These are phyloP conservation scores for Bombus pascuorum DNA, from an alignment of 1,140 invertebrate species.

Conservation along the genomic window DNA sequence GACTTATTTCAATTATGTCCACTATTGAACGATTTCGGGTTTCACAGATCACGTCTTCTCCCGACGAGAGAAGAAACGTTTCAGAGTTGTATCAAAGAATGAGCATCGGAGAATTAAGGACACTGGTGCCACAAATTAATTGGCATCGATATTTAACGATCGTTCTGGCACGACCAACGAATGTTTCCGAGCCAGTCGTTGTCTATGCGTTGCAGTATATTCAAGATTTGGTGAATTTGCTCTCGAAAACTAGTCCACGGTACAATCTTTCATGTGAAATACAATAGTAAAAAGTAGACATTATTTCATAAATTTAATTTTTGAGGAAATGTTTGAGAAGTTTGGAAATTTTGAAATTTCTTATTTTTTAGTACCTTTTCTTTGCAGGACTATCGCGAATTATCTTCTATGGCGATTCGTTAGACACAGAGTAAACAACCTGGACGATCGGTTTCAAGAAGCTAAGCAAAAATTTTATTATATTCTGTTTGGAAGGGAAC, in stretches of 20 bases:
- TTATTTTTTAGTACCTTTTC: background rate
- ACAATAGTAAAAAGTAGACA: no score
- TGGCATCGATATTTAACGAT: constrained; percentile 90
- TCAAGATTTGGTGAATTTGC: constrained; percentile 81
- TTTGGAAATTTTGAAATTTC: background rate
- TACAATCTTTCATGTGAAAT: constrained; percentile 33
- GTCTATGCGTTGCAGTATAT: constrained; percentile 89
- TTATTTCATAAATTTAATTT: background rate
- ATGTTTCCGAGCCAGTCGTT: constrained; percentile 86
- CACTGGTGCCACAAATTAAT: constrained; percentile 88
- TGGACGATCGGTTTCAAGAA: constrained; percentile 90
- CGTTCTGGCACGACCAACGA: constrained; percentile 85
- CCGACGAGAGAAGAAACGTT: constrained; percentile 91
- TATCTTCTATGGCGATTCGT: constrained; percentile 95
- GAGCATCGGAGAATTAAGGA: constrained; percentile 87
- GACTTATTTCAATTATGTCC: background rate
- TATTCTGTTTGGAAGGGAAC: constrained; percentile 88
- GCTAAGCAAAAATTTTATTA: constrained; percentile 87
- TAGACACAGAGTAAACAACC: constrained; percentile 91
- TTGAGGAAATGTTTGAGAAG: no score
- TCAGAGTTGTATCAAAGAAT: constrained; percentile 91
- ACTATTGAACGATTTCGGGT: background rate
- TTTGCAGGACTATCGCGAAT: constrained; percentile 85
- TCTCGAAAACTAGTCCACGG: constrained; percentile 79
- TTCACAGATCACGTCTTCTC: constrained; percentile 89